Conservation (phyloP, 2,113 vertebrate species). For the Microtus ochrogaster region DNA sequence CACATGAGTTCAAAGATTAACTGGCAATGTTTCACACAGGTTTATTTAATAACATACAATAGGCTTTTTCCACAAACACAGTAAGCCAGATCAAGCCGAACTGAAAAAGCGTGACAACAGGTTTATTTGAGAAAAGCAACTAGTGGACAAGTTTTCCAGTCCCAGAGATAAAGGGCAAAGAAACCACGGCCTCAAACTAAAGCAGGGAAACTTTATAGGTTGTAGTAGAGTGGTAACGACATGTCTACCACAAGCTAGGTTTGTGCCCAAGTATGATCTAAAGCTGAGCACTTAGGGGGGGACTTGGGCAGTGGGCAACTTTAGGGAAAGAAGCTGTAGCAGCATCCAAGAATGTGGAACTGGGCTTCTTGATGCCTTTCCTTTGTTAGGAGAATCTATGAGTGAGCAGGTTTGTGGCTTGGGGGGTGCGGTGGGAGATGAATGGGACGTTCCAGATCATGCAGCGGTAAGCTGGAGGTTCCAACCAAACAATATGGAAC, state of each 20-base stretch:
- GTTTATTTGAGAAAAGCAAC: not conserved
- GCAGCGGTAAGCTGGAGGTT: not conserved
- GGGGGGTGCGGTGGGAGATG: fast-evolving
- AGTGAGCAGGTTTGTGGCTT: not conserved
- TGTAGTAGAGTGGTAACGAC: not conserved
- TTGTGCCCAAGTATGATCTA: not conserved
- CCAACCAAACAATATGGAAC: not conserved
- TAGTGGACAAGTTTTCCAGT: not conserved
- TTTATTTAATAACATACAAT: not conserved
- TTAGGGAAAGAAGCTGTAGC: not conserved
- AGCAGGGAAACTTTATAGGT: not conserved
- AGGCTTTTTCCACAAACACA: not conserved
- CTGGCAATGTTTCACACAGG: not conserved
- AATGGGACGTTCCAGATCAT: not conserved
- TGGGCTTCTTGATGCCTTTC: not conserved
- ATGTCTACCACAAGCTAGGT: not conserved
- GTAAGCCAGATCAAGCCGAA: not conserved
- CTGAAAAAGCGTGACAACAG: not conserved
- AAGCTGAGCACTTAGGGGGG: not conserved
- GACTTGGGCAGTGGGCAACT: not conserved
- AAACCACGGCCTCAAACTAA: not conserved
- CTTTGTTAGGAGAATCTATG: not conserved
- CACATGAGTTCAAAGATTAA: not conserved
- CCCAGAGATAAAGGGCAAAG: not conserved
- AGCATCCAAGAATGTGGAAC: not conserved